Base-by-base conservation (phyloP, 2,888 invertebrate species). In the Dynastes hyllus region DNA sequence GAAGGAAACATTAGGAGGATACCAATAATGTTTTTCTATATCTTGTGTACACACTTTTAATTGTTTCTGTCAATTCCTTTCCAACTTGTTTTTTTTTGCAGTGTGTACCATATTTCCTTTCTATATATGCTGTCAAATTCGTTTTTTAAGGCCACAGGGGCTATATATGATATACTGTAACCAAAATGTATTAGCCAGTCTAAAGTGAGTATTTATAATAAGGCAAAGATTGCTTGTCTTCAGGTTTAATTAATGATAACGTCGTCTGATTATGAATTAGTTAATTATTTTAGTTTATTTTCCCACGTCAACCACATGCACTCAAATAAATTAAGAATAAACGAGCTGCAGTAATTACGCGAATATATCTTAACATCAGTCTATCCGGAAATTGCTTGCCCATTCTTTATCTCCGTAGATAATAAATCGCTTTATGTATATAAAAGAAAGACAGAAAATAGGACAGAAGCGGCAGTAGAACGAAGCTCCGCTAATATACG, bases 361-460 rank as follows among this genome's bases (percentile, higher is more conserved):
- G 50, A 69, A 50, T 69, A 50, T 69, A 50, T 69, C 69, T 69
- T 50, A 51, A 22, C 50, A 69, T 45, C 22, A 22, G 61, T 22
- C 45, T 69, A 16, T 66, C 66, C 29, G 27, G 29, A 61, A 76
- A 77, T 77, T 67, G 27, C 32, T 32, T 37, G 45, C 22, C 67
- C 50, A 55, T 63, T 76, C 65, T 78, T 67, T 73, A 13, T 75
- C 80, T 75, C 51, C 58, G 29, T 58, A 32, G 37, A 67, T 50
- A 78, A 40, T 58, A 69, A 77, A 71, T 61, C 16, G n/a, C 51
- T 63, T 67, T 55, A 58, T 50, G 50, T 29, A 66, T 27, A 75
- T 65, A 58, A 78, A 66, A 75, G 65, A 37, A 65, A 58, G 78
- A 80, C 16, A 22, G 78, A 75, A 80, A 78, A 75, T 76, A 40